Base-by-base conservation (phyloP, 2,888 invertebrate genomes). In the Meteorus colon region DNA sequence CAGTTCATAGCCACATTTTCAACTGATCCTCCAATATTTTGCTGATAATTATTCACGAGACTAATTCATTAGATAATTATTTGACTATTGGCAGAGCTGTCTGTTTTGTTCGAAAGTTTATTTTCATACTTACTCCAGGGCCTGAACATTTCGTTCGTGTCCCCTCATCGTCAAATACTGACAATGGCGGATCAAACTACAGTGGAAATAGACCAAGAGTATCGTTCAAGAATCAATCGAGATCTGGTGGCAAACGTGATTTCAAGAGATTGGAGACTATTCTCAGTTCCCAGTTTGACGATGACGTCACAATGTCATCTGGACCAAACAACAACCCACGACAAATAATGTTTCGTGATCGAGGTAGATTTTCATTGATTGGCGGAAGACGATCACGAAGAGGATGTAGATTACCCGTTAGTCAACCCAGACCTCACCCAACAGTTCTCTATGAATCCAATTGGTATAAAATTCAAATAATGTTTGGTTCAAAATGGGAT, bases 391-490 rank as follows among this genome's bases (percentile, higher is more conserved):
- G 83, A n/a, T 84, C 86, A 1, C 82, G 80, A 3, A 73, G 79
- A 67, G 79, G 82, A 51, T 80, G 82, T 12, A 78, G 77, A 16
- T 80, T 84, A 75, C 78, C 78, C 24, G 80, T 79, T 48, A 76
- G 41, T 68, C 71, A 63, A 55, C 60, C 67, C 45, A 80, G 83
- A 63, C 8, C 65, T 0, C 74, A 77, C 4, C 76, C 29, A 12
- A 34, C 68, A 51, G 37, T 77, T 5, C 1, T 80, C 1, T 77
- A 77, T 3, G 83, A 84, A 16, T 55, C 92, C 29, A 93, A 92
- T 70, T 96, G 95, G 95, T 96, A 94, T 86, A 94, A 93, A 90
- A 91, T 96, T 2, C 79, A 90, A 90, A 91, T 96, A 82, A 94
- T 94, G 4, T 93, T 92, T 88, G 96, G 95, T 19, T 93, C 93